Evolutionary conservation across 1,140 invertebrate species (phyloP), one percentile per base, ranked within the genome.

Genomic region (Steinernema khuongi): DNA sequence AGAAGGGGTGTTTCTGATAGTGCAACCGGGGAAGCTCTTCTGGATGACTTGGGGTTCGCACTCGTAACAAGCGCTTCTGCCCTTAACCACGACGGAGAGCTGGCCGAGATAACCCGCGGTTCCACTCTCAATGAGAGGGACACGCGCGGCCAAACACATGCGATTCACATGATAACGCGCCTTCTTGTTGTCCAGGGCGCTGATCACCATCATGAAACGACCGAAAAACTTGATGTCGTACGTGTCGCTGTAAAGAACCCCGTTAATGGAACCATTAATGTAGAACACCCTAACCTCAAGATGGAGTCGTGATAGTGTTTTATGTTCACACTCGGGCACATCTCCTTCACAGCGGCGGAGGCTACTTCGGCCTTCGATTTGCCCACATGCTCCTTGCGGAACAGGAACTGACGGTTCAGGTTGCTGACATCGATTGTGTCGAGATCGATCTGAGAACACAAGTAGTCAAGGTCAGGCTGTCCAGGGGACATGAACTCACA

Each of bases 391-490:
- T 96, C 91, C 82, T 94, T 94, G 84, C 94, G 91, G 85, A 99
- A 99, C 1, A 99, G 86, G 87, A 99, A 99, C 86, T 99, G 97
- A 18, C 97, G 89, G 86, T 99, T 99, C 33, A 99, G 88, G 86
- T 99, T 99, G 86, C 94, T 97, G n/a, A 99, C 92, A 88, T 99
- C 96, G 84, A 99, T 99, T 1, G 94, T 99, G 85, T 99, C 97
- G 82, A 99, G 89, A 89, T 99, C 97, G 87, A 99, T 96, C 95
- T 97, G 86, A 79, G 90, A 89, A 75, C 0, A 17, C 17, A 68
- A 68, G 26, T 68, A 14, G 32, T 14, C 26, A 68, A 33, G 11
- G 73, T 71, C 71, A 72, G 72, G 18, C 19, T n/a, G n/a, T n/a
- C n/a, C n/a, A n/a, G 30, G 31, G 26, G n/a, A 70, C 28, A 60